Percentiles rank a stretch among this genome's conserved stretches.
These are phyloP conservation scores for Melangyna quadrimaculata DNA, from an alignment of 2,888 invertebrate species.

Conservation along the genomic window DNA sequence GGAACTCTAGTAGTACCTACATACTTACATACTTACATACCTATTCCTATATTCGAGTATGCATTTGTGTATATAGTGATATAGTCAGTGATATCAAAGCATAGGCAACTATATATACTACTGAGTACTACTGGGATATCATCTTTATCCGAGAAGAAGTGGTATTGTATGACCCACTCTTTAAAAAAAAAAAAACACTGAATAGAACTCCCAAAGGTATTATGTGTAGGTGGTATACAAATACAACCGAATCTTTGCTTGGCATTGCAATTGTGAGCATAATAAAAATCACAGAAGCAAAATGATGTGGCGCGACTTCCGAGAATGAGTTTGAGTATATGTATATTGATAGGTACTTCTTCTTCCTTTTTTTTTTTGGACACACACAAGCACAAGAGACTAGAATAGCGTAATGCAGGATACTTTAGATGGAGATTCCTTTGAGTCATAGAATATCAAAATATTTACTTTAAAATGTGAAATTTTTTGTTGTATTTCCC, in stretches of 20 bases:
- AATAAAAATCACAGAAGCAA: constrained; percentile 48
- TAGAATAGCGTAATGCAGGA: constrained; percentile 31
- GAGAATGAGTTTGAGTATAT: constrained; percentile 15
- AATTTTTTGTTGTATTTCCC: not conserved
- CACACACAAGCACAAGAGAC: not conserved
- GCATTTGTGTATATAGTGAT: not conserved
- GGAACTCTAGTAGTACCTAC: not conserved
- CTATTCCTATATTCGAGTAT: too few relatives aligned
- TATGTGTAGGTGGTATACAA: not conserved
- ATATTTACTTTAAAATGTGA: constrained; percentile 62
- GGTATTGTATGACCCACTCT: constrained; percentile 41
- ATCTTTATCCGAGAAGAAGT: not conserved
- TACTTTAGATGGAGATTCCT: constrained; percentile 28
- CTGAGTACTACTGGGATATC: constrained; percentile 1
- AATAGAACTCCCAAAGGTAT: constrained; percentile 59
- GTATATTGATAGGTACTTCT: not conserved
- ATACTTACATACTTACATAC: too few relatives aligned
- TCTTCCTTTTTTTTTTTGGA: not conserved
- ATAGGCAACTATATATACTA: not conserved
- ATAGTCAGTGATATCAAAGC: constrained; percentile 2
- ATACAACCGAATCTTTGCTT: constrained; percentile 44
- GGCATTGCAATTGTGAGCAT: constrained; percentile 59
- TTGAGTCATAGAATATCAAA: constrained; percentile 64
- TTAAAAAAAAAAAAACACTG: not conserved
- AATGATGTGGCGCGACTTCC: constrained; percentile 7